phyloP scores from a whole-genome alignment of 2,888 invertebrate genomes.

The Heliconius ismenius region DNA sequence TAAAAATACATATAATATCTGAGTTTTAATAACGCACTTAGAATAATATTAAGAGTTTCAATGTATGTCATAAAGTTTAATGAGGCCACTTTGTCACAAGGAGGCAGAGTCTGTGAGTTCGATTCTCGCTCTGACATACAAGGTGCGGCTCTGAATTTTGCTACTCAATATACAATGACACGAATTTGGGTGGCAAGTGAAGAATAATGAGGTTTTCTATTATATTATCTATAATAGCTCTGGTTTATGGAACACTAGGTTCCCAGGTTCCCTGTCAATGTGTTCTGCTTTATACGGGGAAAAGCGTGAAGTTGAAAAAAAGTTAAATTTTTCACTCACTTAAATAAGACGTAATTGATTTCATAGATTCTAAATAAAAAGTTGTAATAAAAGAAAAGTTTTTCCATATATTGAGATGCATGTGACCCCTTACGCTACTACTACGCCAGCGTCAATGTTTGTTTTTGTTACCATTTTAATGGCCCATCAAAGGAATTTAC shows the following conservation, averaged over 20 bases:
- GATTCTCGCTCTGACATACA: too few relatives aligned
- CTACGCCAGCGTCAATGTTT: conserved; percentile 27
- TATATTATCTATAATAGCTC: too few relatives aligned
- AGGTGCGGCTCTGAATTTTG: too few relatives aligned
- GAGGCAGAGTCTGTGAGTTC: background rate
- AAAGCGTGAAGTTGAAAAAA: background rate
- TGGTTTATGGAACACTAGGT: too few relatives aligned
- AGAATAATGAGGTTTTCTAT: too few relatives aligned
- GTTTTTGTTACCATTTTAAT: conserved; percentile 40
- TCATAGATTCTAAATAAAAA: too few relatives aligned
- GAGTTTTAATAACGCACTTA: background rate
- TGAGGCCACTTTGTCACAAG: background rate
- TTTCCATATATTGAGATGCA: background rate
- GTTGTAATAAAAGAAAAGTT: background rate
- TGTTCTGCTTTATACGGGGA: background rate
- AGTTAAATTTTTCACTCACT: background rate
- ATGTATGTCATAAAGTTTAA: background rate
- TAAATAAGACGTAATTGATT: too few relatives aligned
- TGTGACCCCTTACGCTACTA: conserved; percentile 14
- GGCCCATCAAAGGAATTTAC: conserved; percentile 30
- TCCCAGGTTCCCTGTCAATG: too few relatives aligned
- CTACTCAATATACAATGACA: too few relatives aligned
- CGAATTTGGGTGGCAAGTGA: too few relatives aligned
- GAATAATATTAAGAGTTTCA: background rate
- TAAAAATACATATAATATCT: background rate